Evolutionary conservation across 1,140 invertebrate genomes (phyloP).

Genomic region (Mylabris phalerata): DNA sequence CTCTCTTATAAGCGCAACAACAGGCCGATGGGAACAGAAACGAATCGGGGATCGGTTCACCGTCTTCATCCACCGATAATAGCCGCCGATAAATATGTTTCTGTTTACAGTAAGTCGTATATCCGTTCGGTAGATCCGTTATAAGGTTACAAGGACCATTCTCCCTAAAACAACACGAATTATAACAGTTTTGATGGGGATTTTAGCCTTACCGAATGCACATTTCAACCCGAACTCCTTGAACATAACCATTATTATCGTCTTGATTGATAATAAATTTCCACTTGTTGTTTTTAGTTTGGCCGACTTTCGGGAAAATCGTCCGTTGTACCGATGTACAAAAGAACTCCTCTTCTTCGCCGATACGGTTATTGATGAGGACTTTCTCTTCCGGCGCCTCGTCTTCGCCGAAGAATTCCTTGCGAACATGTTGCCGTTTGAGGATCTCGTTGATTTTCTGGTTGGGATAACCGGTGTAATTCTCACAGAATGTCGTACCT

Average conservation of each 20-base stretch:
- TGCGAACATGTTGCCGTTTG: conserved; percentile 14
- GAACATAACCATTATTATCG: conserved; percentile 44
- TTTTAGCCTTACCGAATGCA: conserved; percentile 45
- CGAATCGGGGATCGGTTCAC: conserved; percentile 43
- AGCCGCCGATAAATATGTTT: conserved; percentile 54
- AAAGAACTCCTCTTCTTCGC: conserved; percentile 28
- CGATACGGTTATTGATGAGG: conserved; percentile 21
- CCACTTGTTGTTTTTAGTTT: conserved; percentile 45
- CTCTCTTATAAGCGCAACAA: conserved; percentile 45
- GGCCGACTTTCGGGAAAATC: conserved; percentile 36
- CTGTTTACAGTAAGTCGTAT: conserved; percentile 53
- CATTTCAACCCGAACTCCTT: conserved; percentile 49
- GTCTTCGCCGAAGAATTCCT: conserved; percentile 30
- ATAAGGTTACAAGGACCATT: conserved; percentile 36
- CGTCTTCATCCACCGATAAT: conserved; percentile 45
- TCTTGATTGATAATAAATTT: conserved; percentile 50
- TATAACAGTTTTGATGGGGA: background rate
- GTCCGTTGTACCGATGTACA: conserved; percentile 28
- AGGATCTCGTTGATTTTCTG: conserved; percentile 25
- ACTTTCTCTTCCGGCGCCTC: conserved; percentile 20
- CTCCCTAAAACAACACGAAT: conserved; percentile 34
- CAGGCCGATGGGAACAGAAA: conserved; percentile 59
- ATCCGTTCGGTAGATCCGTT: conserved; percentile 45
- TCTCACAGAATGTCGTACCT: conserved; percentile 31
- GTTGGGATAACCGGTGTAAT: conserved; percentile 32